phyloP scores from a whole-genome alignment of 2,113 vertebrate genomes.

The Myotis yumanensis region DNA sequence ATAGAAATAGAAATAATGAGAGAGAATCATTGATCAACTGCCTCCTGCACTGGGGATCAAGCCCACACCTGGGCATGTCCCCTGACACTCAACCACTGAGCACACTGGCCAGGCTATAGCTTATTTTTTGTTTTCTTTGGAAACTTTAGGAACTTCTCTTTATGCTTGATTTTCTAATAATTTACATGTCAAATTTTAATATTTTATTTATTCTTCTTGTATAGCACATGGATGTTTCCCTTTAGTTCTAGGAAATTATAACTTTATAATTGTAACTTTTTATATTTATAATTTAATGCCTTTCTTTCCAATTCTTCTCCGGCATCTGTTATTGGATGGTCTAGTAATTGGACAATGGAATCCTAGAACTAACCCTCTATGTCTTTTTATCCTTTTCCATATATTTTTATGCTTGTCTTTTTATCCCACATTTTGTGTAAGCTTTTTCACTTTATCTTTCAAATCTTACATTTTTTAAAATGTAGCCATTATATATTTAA shows the following conservation, averaged over 20 bases:
- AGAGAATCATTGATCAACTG: too few species aligned
- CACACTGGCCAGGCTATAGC: too few species aligned
- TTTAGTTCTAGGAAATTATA: not conserved
- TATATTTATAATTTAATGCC: constrained; percentile 3
- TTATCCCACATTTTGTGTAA: not conserved
- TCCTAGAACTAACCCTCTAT: not conserved
- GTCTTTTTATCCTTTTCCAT: not conserved
- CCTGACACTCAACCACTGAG: too few species aligned
- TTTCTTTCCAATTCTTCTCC: not conserved
- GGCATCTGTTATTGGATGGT: not conserved
- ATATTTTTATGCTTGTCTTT: not conserved
- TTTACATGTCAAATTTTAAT: not conserved
- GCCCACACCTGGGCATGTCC: too few species aligned
- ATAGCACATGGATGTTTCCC: not conserved
- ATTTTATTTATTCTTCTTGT: not conserved
- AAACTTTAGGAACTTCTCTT: not conserved
- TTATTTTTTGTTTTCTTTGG: constrained; percentile 27
- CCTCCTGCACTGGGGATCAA: too few species aligned
- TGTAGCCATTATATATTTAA: not conserved
- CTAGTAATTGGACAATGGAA: not conserved
- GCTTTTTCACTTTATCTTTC: constrained; percentile 1
- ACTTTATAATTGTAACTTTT: not conserved
- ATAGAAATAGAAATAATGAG: too few species aligned
- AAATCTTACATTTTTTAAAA: not conserved
- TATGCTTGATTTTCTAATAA: not conserved